These are phyloP conservation scores for Pao palembangensis DNA, from an alignment of 2,113 vertebrate genomes.

Conservation along the genomic window DNA sequence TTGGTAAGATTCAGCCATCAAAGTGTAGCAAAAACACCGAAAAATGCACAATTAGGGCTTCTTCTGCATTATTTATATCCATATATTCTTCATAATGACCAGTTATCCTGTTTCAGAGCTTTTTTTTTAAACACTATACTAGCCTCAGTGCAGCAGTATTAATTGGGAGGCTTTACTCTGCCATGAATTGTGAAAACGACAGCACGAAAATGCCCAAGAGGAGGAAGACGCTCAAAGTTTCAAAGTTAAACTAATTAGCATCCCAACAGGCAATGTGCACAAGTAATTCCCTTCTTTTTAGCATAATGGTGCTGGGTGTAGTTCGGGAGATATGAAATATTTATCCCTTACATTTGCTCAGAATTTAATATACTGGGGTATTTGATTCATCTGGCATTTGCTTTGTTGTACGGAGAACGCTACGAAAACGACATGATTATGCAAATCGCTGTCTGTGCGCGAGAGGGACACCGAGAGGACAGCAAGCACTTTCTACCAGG, in stretches of 20 bases:
- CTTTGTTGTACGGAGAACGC: conserved; percentile 34
- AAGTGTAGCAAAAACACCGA: background rate
- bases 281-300: conserved; percentile 50
- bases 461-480: conserved; percentile 23
- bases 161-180: background rate
- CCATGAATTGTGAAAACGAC: background rate
- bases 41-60: background rate
- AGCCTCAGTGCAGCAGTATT: conserved; percentile 1
- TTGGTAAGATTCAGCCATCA: conserved; percentile 78
- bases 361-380: conserved; percentile 32
- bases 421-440: conserved; percentile 37
- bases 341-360: conserved; percentile 48
- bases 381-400: conserved; percentile 51
- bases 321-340: conserved; percentile 48
- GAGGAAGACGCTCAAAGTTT: conserved; percentile 30
- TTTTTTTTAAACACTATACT: too few species aligned
- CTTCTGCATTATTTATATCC: too few species aligned
- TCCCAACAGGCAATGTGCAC: conserved; percentile 45
- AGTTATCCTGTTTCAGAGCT: too few species aligned
- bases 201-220: conserved; percentile 3
- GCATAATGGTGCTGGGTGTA: conserved; percentile 36
- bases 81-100: too few species aligned
- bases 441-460: conserved; percentile 34
- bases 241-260: conserved; percentile 43
- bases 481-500: background rate